Evolutionary conservation across 2,113 vertebrate species (phyloP).

Genomic region (Bungarus multicinctus): DNA sequence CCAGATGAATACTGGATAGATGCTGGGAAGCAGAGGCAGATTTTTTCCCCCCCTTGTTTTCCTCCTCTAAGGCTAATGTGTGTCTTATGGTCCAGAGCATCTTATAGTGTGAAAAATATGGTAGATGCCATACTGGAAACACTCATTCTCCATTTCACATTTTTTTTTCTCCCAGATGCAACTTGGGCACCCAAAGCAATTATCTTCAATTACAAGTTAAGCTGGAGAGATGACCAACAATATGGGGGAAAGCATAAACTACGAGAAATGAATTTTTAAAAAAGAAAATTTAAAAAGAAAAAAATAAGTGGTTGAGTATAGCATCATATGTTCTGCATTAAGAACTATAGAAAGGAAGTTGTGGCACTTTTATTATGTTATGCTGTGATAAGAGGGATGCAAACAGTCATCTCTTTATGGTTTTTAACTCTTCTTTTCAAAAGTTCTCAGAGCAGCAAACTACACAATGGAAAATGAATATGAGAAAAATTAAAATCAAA

Average conservation of each 20-base stretch:
- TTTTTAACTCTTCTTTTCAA: background rate
- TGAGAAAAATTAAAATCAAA: background rate
- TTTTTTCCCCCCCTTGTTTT: too few species aligned
- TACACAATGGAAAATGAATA: background rate
- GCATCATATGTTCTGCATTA: background rate
- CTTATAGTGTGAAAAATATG: background rate
- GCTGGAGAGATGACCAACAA: conserved; percentile 39
- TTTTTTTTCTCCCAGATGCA: conserved; percentile 53
- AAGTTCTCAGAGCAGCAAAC: background rate
- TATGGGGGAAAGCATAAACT: background rate
- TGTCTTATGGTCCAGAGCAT: too few species aligned
- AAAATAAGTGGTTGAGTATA: background rate
- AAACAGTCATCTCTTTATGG: background rate
- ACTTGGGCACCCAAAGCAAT: conserved; percentile 51
- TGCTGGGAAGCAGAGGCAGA: too few species aligned
- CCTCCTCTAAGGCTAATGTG: too few species aligned
- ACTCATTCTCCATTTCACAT: conserved; percentile 21
- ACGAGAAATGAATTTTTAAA: background rate
- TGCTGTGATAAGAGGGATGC: background rate
- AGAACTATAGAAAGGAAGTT: background rate
- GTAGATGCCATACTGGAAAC: conserved; percentile 25
- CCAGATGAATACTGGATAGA: too few species aligned
- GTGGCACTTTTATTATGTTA: background rate
- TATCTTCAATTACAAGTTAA: conserved; percentile 59
- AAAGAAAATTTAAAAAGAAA: background rate